Base-by-base conservation (phyloP, 2,797 vertebrate genomes). In the Leptoclinus maculatus region DNA sequence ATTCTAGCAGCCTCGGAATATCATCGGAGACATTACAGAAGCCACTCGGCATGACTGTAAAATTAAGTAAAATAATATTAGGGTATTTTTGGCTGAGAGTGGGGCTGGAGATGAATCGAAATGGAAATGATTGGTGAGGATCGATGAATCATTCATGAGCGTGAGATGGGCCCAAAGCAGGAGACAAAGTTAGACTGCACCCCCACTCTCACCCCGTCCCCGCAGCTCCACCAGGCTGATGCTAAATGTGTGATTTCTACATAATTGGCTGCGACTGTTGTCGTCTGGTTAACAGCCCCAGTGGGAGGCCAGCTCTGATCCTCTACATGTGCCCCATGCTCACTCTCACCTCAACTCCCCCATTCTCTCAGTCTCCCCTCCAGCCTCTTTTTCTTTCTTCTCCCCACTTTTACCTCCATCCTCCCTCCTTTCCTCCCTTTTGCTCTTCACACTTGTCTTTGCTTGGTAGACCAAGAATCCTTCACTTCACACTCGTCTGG, bases 71-170 rank as follows among this genome's bases (percentile, higher is more conserved):
- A 90, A 89, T 82, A 85, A 87, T 84, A 86, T 83, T 71, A 77
- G 47, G 63, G 38, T 75, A 65, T 85, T 79, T 88, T 76, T 80
- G 80, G 80, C 72, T 82, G 49, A 72, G 66, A 67, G 79, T 72
- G 54, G 64, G 53, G 38, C 57, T 82, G 66, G 74, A 83, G 88
- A 89, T 86, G 60, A 88, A 90, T 87, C 21, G 43, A 75, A 82
- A 86, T 85, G 77, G 83, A 85, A 87, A 88, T 83, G 59, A 88
- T 65, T 82, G 71, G 78, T 84, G 74, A 87, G 66, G 79, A 80
- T 51, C 63, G 62, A 88, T 91, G 73, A 92, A 89, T 92, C 49
- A 89, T 92, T 90, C 84, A 91, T 87, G 79, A 86, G 74, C 5
- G 65, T 1, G 70, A 78, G 86, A 83, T 71, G 38, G 71, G 54